Evolutionary conservation across 92 coral and sea anemone species (phyloP).

Genomic region (Phenganax stokvisi): DNA sequence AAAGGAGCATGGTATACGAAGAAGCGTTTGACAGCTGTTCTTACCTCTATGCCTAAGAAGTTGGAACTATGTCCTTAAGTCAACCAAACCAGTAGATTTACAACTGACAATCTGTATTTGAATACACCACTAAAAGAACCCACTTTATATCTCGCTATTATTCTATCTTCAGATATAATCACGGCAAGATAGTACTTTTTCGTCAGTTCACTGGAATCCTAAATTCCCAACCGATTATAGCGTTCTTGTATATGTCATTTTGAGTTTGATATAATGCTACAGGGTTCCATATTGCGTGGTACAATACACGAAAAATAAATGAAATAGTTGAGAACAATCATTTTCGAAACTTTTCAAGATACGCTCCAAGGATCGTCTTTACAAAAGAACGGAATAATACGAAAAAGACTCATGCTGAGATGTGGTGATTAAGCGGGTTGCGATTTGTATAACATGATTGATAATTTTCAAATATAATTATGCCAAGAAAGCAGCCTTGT

Average conservation of each 20-base stretch:
- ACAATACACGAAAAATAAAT: background rate
- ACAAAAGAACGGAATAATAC: conserved; percentile 1
- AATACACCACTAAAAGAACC: too few species aligned
- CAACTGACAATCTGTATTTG: too few species aligned
- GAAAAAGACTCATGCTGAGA: background rate
- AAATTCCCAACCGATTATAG: background rate
- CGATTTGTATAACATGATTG: background rate
- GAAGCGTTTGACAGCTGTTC: too few species aligned
- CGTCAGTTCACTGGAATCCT: background rate
- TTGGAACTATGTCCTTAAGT: too few species aligned
- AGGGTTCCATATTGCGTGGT: background rate
- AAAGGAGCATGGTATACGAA: too few species aligned
- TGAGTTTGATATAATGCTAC: background rate
- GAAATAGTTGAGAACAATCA: background rate
- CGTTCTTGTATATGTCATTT: background rate
- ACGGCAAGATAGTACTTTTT: too few species aligned
- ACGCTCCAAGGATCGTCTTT: background rate
- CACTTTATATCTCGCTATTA: too few species aligned
- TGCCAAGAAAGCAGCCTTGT: too few species aligned
- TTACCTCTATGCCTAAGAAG: too few species aligned
- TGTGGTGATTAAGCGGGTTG: background rate
- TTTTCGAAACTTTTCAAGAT: background rate
- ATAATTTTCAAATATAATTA: background rate
- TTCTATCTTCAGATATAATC: too few species aligned
- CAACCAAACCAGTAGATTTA: too few species aligned